phyloP scores from a whole-genome alignment of 2,113 vertebrate species.

The Campylomormyrus tamandua region DNA sequence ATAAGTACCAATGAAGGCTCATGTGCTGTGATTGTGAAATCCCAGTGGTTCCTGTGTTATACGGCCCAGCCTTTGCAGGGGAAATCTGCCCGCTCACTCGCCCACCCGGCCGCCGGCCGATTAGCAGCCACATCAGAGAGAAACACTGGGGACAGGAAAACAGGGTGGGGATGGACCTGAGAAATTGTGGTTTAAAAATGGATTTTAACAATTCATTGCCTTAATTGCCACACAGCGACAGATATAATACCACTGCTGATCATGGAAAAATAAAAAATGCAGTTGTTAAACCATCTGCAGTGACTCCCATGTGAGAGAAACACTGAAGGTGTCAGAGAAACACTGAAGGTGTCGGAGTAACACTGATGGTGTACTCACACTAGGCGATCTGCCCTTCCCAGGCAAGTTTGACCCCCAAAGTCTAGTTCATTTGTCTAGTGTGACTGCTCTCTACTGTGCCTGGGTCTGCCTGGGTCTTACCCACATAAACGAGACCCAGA shows the following conservation, averaged over 20 bases:
- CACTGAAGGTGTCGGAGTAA: no score
- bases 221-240: background rate
- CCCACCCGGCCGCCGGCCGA: background rate
- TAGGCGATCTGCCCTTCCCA: background rate
- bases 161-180: no score
- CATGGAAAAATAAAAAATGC: background rate
- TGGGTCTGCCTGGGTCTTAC: background rate
- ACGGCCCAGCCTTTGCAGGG: background rate
- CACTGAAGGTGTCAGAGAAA: no score
- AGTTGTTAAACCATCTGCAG: background rate
- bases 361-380: background rate
- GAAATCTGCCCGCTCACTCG: background rate
- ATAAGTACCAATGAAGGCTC: background rate
- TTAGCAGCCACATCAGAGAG: no score
- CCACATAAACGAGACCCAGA: background rate
- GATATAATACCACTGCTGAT: background rate
- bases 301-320: background rate
- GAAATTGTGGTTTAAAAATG: background rate
- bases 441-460: background rate
- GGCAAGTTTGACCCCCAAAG: background rate
- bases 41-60: background rate
- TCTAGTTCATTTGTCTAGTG: background rate
- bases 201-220: background rate
- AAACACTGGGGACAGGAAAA: no score
- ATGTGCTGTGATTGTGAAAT: background rate